Evolutionary conservation across 2,113 vertebrate genomes (phyloP).

Genomic region (Xiphophorus hellerii): DNA sequence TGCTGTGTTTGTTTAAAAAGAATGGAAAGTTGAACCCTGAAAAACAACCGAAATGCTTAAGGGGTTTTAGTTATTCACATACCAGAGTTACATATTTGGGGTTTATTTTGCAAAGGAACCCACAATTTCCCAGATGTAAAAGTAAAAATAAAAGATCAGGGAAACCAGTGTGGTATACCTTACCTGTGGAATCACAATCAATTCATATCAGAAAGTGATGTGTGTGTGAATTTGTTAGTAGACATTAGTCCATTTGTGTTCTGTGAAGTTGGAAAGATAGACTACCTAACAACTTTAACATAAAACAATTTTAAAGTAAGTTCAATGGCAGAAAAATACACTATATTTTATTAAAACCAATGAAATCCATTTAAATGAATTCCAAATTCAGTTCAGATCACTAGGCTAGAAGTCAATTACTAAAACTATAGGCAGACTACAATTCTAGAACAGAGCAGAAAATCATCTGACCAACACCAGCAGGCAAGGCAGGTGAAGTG

Average conservation of each 20-base stretch:
- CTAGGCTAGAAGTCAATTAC: no score
- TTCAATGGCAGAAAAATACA: neutral
- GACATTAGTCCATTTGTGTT: neutral
- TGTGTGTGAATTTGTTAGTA: neutral
- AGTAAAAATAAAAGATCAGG: neutral
- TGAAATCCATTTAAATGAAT: neutral
- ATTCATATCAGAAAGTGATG: neutral
- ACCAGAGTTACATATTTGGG: conserved; percentile 10
- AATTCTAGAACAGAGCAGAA: no score
- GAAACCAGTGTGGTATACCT: neutral
- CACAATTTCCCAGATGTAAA: neutral
- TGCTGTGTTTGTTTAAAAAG: conserved; percentile 54
- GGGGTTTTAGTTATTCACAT: conserved; percentile 22
- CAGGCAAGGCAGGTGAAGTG: no score
- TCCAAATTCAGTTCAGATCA: no score
- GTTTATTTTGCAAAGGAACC: neutral
- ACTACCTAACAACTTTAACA: neutral
- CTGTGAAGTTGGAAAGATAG: neutral
- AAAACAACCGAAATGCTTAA: conserved; percentile 42
- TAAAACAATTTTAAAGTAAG: neutral
- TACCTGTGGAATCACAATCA: neutral
- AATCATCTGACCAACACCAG: no score
- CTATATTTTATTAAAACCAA: neutral
- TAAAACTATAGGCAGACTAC: no score
- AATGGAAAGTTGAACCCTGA: conserved; percentile 35